Conservation (phyloP, 1,140 invertebrate genomes). For the Drosophila nasuta region DNA sequence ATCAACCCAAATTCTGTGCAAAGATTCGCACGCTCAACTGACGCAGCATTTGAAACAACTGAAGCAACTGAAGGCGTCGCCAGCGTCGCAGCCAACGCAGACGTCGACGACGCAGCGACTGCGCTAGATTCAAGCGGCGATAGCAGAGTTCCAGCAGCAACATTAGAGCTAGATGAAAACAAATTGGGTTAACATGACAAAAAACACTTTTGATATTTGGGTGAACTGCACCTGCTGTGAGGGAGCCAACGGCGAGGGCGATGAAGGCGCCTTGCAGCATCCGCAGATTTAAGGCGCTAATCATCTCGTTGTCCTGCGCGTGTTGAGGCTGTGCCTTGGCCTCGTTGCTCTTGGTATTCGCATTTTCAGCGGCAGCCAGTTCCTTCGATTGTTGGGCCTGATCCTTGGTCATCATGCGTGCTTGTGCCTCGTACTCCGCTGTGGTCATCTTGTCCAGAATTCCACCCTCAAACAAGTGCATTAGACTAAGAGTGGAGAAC, state of each 20-base stretch:
- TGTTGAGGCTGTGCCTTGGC: conserved; percentile 19
- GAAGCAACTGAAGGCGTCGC: conserved; percentile 35
- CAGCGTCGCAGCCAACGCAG: conserved; percentile 45
- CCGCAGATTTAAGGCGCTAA: conserved; percentile 87
- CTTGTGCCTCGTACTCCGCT: conserved; percentile 89
- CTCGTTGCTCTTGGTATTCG: conserved; percentile 49
- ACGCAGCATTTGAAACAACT: conserved; percentile 26
- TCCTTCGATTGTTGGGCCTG: conserved; percentile 66
- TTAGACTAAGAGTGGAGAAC: conserved; percentile 85
- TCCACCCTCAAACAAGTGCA: conserved; percentile 89
- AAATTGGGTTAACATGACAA: neutral
- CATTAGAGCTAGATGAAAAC: conserved; percentile 24
- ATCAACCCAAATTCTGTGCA: conserved; percentile 56
- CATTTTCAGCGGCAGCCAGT: conserved; percentile 44
- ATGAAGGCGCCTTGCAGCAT: conserved; percentile 89
- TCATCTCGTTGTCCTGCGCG: conserved; percentile 59
- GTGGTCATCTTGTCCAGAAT: conserved; percentile 90
- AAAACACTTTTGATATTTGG: neutral
- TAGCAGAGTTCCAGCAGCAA: conserved; percentile 51
- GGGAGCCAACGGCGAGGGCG: conserved; percentile 87
- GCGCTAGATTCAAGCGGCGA: conserved; percentile 26
- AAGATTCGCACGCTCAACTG: conserved; percentile 62
- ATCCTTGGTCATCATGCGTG: conserved; percentile 84
- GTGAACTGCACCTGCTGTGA: conserved; percentile 58
- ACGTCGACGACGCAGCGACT: conserved; percentile 24